Conservation (phyloP, 2,113 vertebrate genomes). For the Indicator indicator region DNA sequence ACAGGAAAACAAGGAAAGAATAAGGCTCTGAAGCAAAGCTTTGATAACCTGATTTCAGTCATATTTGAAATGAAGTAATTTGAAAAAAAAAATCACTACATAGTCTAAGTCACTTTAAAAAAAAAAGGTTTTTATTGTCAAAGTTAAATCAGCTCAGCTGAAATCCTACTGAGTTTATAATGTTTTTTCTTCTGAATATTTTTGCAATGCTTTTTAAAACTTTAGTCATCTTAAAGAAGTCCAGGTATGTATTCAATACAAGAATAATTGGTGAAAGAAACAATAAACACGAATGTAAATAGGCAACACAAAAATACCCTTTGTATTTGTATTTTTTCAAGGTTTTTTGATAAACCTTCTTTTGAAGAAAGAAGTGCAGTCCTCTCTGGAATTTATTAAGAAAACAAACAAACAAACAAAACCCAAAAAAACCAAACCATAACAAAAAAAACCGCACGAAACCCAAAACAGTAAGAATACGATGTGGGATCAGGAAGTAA, state of each 20-base stretch:
- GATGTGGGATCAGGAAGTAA: neutral
- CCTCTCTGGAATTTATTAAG: neutral
- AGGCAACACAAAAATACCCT: neutral
- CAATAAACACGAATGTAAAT: neutral
- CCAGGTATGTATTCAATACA: neutral
- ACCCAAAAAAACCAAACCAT: neutral
- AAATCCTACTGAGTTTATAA: neutral
- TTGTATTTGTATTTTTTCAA: neutral
- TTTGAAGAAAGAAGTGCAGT: neutral
- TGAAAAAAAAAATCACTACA: neutral
- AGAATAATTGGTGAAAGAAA: neutral
- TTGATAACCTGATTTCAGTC: neutral
- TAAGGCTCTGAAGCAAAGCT: neutral
- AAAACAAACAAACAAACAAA: neutral
- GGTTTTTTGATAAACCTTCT: neutral
- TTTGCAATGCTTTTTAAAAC: neutral
- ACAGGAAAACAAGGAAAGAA: neutral
- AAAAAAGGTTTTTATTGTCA: neutral
- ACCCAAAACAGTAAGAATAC: neutral
- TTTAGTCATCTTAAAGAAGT: neutral
- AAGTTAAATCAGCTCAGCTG: neutral
- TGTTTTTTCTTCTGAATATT: neutral
- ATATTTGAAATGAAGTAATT: neutral
- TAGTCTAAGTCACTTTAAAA: neutral
- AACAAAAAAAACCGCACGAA: neutral